Percentiles rank a stretch among this genome's conserved stretches.
Evolutionary conservation across 2,888 invertebrate species (phyloP).

Genomic region (Tetragnatha montana): DNA sequence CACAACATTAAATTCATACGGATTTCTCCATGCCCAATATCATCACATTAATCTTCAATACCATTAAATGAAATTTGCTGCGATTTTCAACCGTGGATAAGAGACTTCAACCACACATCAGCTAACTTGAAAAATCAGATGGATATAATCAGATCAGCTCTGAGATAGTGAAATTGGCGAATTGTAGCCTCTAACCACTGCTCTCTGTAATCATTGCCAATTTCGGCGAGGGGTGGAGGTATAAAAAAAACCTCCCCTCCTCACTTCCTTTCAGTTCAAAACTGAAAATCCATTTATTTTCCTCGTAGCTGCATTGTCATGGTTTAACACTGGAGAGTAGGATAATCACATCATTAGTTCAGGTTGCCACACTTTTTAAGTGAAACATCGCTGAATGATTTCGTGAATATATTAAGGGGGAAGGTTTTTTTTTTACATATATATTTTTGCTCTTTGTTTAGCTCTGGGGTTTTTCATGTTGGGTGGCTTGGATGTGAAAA

Average conservation of each 20-base stretch:
- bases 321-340: constrained; percentile 20
- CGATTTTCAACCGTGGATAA: not conserved
- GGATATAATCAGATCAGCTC: constrained; percentile 44
- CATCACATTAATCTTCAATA: not conserved
- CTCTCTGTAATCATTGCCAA: constrained; percentile 58
- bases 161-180: constrained; percentile 51
- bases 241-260: not conserved
- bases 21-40: not conserved
- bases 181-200: constrained; percentile 30
- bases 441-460: not conserved
- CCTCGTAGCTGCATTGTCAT: constrained; percentile 23
- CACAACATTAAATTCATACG: not conserved
- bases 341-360: constrained; percentile 30
- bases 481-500: too few species aligned
- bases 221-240: constrained; percentile 19
- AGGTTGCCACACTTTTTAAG: constrained; percentile 23
- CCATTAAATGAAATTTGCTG: not conserved
- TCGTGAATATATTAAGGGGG: not conserved
- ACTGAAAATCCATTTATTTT: constrained; percentile 58
- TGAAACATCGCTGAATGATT: constrained; percentile 12
- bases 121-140: constrained; percentile 21
- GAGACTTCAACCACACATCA: not conserved
- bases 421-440: not conserved
- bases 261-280: not conserved
- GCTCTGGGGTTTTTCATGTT: not conserved